phyloP scores from a whole-genome alignment of 2,888 invertebrate genomes.

The Heliconius aoede region DNA sequence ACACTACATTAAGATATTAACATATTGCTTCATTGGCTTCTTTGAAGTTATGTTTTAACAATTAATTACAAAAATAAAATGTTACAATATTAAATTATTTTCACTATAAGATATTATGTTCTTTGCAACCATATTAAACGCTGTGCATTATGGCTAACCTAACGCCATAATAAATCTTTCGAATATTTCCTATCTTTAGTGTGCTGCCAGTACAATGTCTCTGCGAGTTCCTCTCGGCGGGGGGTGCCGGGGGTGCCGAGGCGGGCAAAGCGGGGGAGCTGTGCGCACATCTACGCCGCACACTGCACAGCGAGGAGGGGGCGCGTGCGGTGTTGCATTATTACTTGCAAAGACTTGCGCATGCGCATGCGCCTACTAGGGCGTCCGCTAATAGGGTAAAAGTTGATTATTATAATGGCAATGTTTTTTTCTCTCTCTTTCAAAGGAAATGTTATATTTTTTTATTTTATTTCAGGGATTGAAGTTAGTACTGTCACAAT shows the following conservation, averaged over 20 bases:
- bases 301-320: constrained; percentile 80
- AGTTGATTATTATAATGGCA: too few species aligned
- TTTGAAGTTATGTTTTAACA: too few species aligned
- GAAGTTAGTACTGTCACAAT: constrained; percentile 86
- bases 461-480: constrained; percentile 80
- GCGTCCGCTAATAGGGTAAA: constrained; percentile 87
- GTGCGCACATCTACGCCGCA: constrained; percentile 82
- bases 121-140: too few species aligned
- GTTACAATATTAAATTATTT: too few species aligned
- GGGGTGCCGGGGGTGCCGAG: constrained; percentile 66
- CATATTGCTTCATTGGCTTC: too few species aligned
- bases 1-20: too few species aligned
- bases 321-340: constrained; percentile 95
- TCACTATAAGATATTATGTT: too few species aligned
- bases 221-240: constrained; percentile 95
- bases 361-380: constrained; percentile 90
- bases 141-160: neutral
- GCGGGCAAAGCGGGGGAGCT: constrained; percentile 87
- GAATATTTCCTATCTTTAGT: constrained; percentile 67
- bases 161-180: neutral
- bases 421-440: too few species aligned
- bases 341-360: constrained; percentile 92
- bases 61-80: too few species aligned
- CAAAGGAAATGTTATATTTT: neutral
- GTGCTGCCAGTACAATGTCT: constrained; percentile 98